Evolutionary conservation across 2,888 invertebrate genomes (phyloP).

Genomic region (Chrysolina oricalcia): DNA sequence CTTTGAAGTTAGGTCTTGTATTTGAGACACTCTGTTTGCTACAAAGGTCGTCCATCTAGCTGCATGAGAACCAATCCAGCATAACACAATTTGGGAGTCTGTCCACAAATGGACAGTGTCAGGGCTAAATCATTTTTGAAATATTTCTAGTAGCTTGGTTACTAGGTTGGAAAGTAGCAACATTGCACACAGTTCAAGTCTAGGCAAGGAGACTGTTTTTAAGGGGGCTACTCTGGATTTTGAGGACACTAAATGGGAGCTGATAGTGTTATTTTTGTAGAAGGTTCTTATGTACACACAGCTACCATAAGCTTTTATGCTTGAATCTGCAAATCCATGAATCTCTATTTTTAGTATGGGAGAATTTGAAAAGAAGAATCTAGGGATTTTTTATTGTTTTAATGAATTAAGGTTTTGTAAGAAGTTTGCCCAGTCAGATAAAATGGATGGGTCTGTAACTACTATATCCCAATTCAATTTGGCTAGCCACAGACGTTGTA

Average conservation of each 20-base stretch:
- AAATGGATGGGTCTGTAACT: no score
- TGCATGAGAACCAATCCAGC: conserved; percentile 24
- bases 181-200: conserved; percentile 42
- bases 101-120: conserved; percentile 39
- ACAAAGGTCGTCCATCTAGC: background rate
- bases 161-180: conserved; percentile 33
- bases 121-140: conserved; percentile 24
- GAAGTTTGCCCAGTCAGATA: no score
- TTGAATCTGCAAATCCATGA: conserved; percentile 43
- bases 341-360: conserved; percentile 27
- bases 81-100: conserved; percentile 43
- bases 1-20: conserved; percentile 1
- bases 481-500: no score
- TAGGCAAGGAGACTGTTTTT: conserved; percentile 41
- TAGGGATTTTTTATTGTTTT: no score
- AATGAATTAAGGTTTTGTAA: no score
- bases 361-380: no score
- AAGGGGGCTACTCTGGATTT: conserved; percentile 49
- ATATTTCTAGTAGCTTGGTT: conserved; percentile 16
- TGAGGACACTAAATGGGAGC: conserved; percentile 31
- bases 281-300: conserved; percentile 40
- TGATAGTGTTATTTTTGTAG: conserved; percentile 27
- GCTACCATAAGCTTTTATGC: conserved; percentile 33
- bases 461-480: no score
- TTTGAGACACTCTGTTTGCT: background rate